These are phyloP conservation scores for Onychostruthus taczanowskii DNA, from an alignment of 2,113 vertebrate species.

Conservation along the genomic window DNA sequence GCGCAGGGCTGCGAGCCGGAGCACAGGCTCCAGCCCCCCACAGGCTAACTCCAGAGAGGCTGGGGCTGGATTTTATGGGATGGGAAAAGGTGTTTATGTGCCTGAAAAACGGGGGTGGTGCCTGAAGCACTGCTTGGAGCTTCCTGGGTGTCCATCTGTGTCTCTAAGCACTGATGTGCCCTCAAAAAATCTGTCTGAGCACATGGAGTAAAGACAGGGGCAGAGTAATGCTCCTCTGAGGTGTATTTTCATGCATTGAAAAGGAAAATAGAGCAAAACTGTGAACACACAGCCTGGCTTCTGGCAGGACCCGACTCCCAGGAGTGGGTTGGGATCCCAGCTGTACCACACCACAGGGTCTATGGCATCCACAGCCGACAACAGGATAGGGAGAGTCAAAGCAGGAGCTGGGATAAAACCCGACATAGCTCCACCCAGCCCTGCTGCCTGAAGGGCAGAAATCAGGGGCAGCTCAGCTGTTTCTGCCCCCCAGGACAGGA, in stretches of 20 bases:
- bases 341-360: not conserved
- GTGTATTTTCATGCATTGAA: not conserved
- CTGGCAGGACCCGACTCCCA: not conserved
- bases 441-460: not conserved
- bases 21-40: not conserved
- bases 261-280: not conserved
- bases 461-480: not conserved
- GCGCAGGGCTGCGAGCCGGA: not conserved
- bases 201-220: not conserved
- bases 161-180: not conserved
- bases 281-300: not conserved
- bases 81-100: not conserved
- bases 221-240: not conserved
- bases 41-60: accelerated
- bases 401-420: not conserved
- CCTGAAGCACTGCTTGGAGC: not conserved
- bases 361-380: not conserved
- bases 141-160: not conserved
- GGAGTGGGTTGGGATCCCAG: not conserved
- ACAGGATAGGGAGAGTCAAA: not conserved
- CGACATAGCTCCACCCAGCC: not conserved
- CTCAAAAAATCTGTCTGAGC: not conserved
- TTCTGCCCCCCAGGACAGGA: not conserved
- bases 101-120: not conserved
- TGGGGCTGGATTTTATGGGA: not conserved